Percentiles rank a stretch among this genome's conserved stretches.
Evolutionary conservation across 1,140 invertebrate genomes (phyloP).

Genomic region (Trinorchestia longiramus): DNA sequence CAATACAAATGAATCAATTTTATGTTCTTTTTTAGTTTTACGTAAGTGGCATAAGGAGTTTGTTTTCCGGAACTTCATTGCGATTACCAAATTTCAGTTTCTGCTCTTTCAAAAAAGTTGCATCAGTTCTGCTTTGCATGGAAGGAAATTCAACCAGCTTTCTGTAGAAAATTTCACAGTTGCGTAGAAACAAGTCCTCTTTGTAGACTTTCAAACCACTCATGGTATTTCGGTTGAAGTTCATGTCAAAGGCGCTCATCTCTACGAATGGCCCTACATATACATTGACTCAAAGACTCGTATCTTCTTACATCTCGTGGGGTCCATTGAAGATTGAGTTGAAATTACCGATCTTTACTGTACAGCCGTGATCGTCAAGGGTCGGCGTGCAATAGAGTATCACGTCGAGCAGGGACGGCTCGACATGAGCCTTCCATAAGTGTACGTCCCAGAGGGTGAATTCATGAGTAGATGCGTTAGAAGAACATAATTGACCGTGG

Average conservation of each 20-base stretch:
- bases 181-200: not conserved
- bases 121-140: not conserved
- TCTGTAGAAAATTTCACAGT: not conserved
- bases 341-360: not conserved
- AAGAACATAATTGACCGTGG: constrained; percentile 11
- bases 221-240: not conserved
- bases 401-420: not conserved
- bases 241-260: not conserved
- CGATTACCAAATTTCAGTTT: not conserved
- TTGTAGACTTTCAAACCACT: not conserved
- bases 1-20: too few relatives aligned
- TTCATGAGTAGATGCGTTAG: not conserved
- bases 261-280: not conserved
- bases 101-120: not conserved
- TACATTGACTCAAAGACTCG: not conserved
- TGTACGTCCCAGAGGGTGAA: constrained; percentile 17
- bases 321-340: not conserved
- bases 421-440: not conserved
- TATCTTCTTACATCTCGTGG: not conserved
- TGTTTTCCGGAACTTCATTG: too few relatives aligned
- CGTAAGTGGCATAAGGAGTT: too few relatives aligned
- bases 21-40: too few relatives aligned
- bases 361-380: not conserved
- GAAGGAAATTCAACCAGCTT: not conserved
- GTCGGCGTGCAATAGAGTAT: not conserved